Conservation (phyloP, 2,888 invertebrate species). For the Drosophila quinaria region DNA sequence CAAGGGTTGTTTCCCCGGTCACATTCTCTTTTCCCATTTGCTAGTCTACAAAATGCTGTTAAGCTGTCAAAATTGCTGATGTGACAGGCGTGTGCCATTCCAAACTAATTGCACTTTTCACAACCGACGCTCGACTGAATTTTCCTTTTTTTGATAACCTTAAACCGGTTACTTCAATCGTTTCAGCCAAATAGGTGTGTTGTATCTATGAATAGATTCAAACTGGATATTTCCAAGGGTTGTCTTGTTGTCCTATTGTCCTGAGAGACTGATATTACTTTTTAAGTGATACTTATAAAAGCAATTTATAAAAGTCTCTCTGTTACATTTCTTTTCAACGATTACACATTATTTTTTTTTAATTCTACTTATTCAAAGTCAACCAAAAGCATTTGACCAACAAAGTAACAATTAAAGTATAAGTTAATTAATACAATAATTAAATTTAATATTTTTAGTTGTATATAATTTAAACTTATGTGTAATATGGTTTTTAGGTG, state of each 20-base stretch:
- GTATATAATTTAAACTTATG: not conserved
- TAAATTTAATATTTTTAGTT: no score
- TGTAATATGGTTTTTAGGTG: not conserved
- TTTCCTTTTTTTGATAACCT: conserved; percentile 24
- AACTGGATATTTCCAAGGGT: conserved; percentile 15
- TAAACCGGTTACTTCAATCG: conserved; percentile 51
- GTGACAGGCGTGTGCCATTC: conserved; percentile 70
- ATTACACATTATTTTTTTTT: no score
- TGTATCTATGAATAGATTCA: conserved; percentile 1
- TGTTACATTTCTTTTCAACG: not conserved
- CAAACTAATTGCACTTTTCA: conserved; percentile 76
- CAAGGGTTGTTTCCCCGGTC: conserved; percentile 58
- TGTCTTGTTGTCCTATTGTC: conserved; percentile 21
- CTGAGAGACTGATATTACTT: conserved; percentile 22
- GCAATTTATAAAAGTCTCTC: conserved; percentile 6
- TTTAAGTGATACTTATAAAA: conserved; percentile 11
- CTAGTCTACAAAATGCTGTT: conserved; percentile 35
- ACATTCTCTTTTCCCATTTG: not conserved
- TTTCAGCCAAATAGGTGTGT: not conserved
- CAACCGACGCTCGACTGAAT: conserved; percentile 27
- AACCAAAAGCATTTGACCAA: no score
- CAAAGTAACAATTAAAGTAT: no score
- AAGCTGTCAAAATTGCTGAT: conserved; percentile 70
- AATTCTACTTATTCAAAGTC: no score
- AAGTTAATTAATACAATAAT: no score